Percentiles rank a stretch among this genome's conserved stretches.
Conservation (phyloP, 2,797 vertebrate genomes). For the Graptemys geographica region DNA sequence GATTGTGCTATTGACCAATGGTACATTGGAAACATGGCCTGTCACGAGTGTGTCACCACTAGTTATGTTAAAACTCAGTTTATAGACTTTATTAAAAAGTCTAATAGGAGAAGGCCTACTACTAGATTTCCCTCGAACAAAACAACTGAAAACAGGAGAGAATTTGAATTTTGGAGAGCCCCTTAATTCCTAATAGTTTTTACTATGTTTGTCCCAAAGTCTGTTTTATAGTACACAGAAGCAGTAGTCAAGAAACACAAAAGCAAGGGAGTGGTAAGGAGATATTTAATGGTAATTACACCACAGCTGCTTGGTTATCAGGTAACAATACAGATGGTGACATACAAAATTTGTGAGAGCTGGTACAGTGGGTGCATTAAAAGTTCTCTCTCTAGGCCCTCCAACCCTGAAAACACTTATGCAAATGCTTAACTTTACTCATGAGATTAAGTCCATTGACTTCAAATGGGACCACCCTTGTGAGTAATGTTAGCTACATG, state of each 20-base stretch:
- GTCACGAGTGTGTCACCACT: background rate
- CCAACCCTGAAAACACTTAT: background rate
- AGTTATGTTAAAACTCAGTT: background rate
- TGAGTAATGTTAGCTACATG: background rate
- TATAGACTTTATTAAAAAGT: background rate
- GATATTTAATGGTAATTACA: background rate
- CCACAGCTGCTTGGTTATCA: background rate
- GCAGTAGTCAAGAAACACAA: background rate
- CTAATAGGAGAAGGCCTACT: background rate
- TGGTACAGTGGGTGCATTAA: background rate
- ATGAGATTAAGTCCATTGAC: background rate
- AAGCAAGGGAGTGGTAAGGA: background rate
- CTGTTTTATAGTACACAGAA: background rate
- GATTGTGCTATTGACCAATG: fast-evolving
- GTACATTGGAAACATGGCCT: background rate
- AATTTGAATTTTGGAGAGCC: background rate
- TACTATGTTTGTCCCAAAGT: background rate
- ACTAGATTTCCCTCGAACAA: background rate
- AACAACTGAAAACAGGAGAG: background rate
- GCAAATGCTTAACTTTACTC: background rate
- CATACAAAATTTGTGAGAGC: background rate
- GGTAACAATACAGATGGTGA: background rate
- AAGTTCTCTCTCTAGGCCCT: background rate
- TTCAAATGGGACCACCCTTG: background rate
- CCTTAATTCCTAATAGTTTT: background rate